Evolutionary conservation across 1,140 invertebrate species (phyloP), one percentile per base, ranked within the genome.

Genomic region (Sitophilus oryzae): DNA sequence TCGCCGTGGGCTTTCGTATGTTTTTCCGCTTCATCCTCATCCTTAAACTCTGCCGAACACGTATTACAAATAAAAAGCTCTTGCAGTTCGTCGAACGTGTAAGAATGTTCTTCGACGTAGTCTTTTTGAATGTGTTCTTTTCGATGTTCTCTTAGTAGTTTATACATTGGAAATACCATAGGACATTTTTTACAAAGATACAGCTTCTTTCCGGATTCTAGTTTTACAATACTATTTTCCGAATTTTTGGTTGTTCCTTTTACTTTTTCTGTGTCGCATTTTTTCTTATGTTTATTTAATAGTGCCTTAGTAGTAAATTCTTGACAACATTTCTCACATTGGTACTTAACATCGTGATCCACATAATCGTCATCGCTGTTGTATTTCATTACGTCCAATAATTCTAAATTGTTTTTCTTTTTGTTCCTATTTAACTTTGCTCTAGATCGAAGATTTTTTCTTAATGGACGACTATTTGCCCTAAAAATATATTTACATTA

Each of bases 61-160:
- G 62, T 62, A 42, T 59, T 63, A 46, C 66, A 68, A 20, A 60
- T 55, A 36, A 62, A 68, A 0, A 64, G 45, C 38, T 67, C 61
- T 16, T 60, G 56, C 3, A 22, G 34, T 6, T 56, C 50, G 48
- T 67, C 63, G 49, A 54, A 67, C n/a, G 52, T 56, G 45, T 60
- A 68, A 2, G 59, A 62, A 22, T 56, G 61, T n/a, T 55, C 42
- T 36, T 55, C 34, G 8, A 57, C 45, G 15, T 58, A 45, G 1
- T 45, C 50, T 16, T 57, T 46, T 8, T 19, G 16, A n/a, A n/a
- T 19, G 34, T 63, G 58, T 3, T 60, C 47, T 38, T 65, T 64
- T 10, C 62, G 34, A 45, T 66, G 64, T n/a, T 35, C 36, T 15
- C 49, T 45, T 14, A 66, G 45, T 21, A 47, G 36, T 37, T 52